phyloP scores from a whole-genome alignment of 1,140 invertebrate species.

The Myzus persicae region DNA sequence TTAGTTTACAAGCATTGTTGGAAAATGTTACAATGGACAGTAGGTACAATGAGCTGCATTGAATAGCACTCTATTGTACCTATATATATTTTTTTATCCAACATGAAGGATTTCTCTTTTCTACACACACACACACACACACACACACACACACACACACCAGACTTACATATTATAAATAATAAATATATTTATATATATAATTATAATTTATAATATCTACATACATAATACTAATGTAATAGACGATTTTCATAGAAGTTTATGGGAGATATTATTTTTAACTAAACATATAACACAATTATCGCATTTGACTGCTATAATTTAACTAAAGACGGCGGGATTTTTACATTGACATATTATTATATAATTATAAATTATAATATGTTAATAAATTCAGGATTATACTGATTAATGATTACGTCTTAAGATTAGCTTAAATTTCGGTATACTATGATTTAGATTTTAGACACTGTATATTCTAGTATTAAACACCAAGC shows the following conservation, averaged over 20 bases:
- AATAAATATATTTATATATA: neutral
- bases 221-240: neutral
- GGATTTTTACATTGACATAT: neutral
- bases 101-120: slow-evolving; percentile 12
- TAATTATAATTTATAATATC: too few relatives aligned
- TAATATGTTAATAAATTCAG: neutral
- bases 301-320: neutral
- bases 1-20: slow-evolving; percentile 7
- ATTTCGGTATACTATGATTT: neutral
- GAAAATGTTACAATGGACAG: slow-evolving; percentile 13
- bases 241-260: neutral
- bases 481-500: neutral
- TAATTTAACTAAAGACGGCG: neutral
- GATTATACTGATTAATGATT: neutral
- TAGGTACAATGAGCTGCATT: slow-evolving; percentile 30
- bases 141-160: neutral
- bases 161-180: neutral
- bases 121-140: neutral
- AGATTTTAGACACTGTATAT: too few relatives aligned
- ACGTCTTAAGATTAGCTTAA: neutral
- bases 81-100: neutral
- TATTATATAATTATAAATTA: neutral
- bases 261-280: neutral
- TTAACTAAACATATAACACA: neutral
- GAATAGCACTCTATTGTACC: neutral